These are phyloP conservation scores for Batillaria attramentaria DNA, from an alignment of 1,140 invertebrate genomes.

Conservation along the genomic window DNA sequence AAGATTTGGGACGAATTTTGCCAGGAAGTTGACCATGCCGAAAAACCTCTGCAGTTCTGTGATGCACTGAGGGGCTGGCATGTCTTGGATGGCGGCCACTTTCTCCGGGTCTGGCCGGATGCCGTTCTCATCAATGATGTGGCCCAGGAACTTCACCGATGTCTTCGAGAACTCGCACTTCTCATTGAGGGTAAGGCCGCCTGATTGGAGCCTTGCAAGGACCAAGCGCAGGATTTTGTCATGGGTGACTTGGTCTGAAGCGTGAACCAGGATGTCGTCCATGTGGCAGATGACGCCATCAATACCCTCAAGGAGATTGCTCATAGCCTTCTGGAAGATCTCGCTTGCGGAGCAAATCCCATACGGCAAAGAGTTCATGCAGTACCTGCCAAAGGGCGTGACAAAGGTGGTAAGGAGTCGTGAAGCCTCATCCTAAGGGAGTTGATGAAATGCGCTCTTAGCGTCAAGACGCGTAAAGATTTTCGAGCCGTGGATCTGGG, in stretches of 20 bases:
- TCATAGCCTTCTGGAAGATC: conserved; percentile 42
- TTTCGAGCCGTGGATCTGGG: conserved; percentile 61
- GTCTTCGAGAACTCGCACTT: conserved; percentile 5
- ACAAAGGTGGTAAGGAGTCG: conserved; percentile 45
- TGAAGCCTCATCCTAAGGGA: conserved; percentile 26
- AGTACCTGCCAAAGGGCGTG: conserved; percentile 68
- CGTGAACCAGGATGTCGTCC: conserved; percentile 58
- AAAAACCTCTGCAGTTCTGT: conserved; percentile 13
- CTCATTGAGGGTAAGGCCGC: background rate
- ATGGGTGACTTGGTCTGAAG: conserved; percentile 44
- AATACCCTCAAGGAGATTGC: conserved; percentile 32
- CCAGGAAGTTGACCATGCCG: conserved; percentile 38
- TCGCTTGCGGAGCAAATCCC: conserved; percentile 57
- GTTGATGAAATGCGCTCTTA: conserved; percentile 36
- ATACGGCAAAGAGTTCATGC: conserved; percentile 69
- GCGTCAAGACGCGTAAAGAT: conserved; percentile 39
- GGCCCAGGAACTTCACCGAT: conserved; percentile 30
- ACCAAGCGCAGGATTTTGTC: too few relatives aligned
- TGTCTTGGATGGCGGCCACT: conserved; percentile 42
- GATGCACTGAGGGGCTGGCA: conserved; percentile 57
- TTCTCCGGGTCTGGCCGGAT: conserved; percentile 65
- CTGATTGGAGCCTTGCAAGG: too few relatives aligned
- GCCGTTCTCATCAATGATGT: conserved; percentile 22
- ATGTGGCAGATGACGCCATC: conserved; percentile 32
- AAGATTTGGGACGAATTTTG: conserved; percentile 33